A percentile compares a stretch with the other conserved stretches of the same genome.
These are phyloP conservation scores for Calephelis perditalis DNA, from an alignment of 2,888 invertebrate species.

Conservation along the genomic window DNA sequence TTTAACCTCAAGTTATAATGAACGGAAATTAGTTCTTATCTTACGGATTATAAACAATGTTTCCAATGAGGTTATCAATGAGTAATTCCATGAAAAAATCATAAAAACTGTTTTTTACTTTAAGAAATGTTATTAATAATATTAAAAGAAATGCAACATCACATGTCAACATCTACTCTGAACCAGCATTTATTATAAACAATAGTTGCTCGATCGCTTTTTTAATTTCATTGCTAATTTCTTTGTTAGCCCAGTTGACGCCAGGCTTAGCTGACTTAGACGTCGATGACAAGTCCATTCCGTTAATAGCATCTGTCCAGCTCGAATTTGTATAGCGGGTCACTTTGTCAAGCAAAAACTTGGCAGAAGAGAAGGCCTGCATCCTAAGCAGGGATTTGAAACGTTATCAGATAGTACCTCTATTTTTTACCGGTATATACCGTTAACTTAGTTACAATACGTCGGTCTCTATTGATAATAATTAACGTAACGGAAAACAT, in stretches of 20 bases:
- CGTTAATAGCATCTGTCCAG: conserved; percentile 10
- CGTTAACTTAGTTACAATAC: too few species aligned
- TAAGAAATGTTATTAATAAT: background rate
- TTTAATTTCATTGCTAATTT: conserved; percentile 6
- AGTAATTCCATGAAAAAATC: too few species aligned
- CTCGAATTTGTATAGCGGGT: background rate
- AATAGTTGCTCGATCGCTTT: conserved; percentile 6
- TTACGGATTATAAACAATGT: too few species aligned
- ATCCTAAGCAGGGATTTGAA: too few species aligned
- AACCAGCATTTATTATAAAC: conserved; percentile 9
- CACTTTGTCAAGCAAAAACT: conserved; percentile 6
- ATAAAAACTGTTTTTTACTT: too few species aligned
- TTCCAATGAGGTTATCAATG: too few species aligned
- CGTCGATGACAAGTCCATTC: conserved; percentile 4
- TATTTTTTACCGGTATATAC: too few species aligned
- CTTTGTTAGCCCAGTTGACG: background rate
- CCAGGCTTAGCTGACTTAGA: conserved; percentile 1
- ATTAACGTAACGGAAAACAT: too few species aligned
- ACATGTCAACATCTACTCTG: conserved; percentile 9
- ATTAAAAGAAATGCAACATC: conserved; percentile 9
- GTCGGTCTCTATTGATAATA: too few species aligned
- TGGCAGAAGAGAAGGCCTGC: conserved; percentile 2
- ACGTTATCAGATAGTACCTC: too few species aligned
- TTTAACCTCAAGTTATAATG: too few species aligned
- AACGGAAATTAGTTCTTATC: too few species aligned